Conservation (phyloP, 2,888 invertebrate species). For the Melinaea marsaeus region DNA sequence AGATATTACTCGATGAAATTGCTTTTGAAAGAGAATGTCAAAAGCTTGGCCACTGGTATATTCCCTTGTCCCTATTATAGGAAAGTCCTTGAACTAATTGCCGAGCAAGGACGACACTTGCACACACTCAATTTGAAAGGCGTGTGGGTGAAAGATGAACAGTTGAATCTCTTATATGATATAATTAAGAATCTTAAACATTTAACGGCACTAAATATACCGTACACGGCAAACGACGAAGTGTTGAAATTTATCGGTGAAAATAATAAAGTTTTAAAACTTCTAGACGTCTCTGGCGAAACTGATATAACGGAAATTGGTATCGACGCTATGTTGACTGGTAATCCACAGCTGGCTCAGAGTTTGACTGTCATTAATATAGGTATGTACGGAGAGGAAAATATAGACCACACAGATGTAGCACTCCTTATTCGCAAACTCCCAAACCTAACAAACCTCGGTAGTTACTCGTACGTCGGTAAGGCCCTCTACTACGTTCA, state of each 20-base stretch:
- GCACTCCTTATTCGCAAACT: conserved; percentile 80
- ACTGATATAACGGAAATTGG: conserved; percentile 82
- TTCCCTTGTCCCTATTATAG: conserved; percentile 85
- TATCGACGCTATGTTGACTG: conserved; percentile 76
- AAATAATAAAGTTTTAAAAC: conserved; percentile 75
- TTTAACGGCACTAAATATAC: conserved; percentile 80
- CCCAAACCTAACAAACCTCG: conserved; percentile 80
- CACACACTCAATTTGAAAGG: conserved; percentile 83
- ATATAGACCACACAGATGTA: conserved; percentile 81
- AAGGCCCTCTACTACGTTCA: conserved; percentile 77
- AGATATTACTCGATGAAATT: conserved; percentile 82
- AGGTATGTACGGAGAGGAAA: conserved; percentile 83
- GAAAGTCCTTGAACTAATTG: conserved; percentile 81
- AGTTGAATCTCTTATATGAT: conserved; percentile 79
- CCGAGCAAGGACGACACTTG: conserved; percentile 80
- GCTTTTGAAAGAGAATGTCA: conserved; percentile 81
- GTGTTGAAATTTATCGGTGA: conserved; percentile 79
- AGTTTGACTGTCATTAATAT: conserved; percentile 81
- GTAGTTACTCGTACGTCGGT: conserved; percentile 83
- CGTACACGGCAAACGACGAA: conserved; percentile 84
- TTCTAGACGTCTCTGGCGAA: conserved; percentile 84
- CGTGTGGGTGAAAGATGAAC: conserved; percentile 85
- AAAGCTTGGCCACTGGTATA: conserved; percentile 81
- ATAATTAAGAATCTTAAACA: conserved; percentile 78
- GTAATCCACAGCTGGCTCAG: conserved; percentile 72